Percentiles rank a stretch among this genome's conserved stretches.
Evolutionary conservation across 1,140 invertebrate genomes (phyloP).

Genomic region (Cephus cinctus): DNA sequence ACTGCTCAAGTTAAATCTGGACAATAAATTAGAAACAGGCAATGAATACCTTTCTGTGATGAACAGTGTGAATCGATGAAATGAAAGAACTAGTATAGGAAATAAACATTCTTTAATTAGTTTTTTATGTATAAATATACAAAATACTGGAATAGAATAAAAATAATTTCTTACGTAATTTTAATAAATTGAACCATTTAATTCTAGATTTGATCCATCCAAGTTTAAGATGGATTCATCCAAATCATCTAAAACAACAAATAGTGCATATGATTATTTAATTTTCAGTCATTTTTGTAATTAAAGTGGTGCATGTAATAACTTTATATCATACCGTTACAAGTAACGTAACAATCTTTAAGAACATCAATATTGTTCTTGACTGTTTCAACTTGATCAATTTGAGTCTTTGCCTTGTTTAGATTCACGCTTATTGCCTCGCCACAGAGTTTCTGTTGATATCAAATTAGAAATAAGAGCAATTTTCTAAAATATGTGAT

Average conservation of each 20-base stretch:
- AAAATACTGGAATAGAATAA: conserved; percentile 3
- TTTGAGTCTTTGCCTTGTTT: conserved; percentile 19
- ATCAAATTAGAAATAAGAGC: conserved; percentile 14
- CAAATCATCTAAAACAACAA: conserved; percentile 16
- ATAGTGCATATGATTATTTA: neutral
- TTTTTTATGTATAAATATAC: neutral
- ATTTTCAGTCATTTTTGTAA: neutral
- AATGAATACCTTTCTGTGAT: conserved; percentile 17
- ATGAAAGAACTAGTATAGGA: conserved; percentile 8
- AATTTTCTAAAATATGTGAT: neutral
- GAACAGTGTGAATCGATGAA: conserved; percentile 14
- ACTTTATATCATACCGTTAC: conserved; percentile 3
- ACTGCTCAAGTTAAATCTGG: conserved; percentile 42
- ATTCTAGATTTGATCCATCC: conserved; percentile 13
- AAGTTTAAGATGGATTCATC: neutral
- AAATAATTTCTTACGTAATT: conserved; percentile 10
- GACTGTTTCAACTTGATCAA: conserved; percentile 24
- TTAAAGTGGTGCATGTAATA: neutral
- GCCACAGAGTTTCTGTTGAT: conserved; percentile 13
- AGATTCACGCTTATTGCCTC: conserved; percentile 14
- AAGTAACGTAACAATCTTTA: conserved; percentile 11
- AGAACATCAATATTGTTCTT: conserved; percentile 20
- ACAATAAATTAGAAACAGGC: conserved; percentile 32
- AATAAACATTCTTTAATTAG: conserved; percentile 13
- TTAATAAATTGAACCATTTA: conserved; percentile 2